Evolutionary conservation across 2,888 invertebrate genomes (phyloP).

Genomic region (Drosophila mettleri): DNA sequence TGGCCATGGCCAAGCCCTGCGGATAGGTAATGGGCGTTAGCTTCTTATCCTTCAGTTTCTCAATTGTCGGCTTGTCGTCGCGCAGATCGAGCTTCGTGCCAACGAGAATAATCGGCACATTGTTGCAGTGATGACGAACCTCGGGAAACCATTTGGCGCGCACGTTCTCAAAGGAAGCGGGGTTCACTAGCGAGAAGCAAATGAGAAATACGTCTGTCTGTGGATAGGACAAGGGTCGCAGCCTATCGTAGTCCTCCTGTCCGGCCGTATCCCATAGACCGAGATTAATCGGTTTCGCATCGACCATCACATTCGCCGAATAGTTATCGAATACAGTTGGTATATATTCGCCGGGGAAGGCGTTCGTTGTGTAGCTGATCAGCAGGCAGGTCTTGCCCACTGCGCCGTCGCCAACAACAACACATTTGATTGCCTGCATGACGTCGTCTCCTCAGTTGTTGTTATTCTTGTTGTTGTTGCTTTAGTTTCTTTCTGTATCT

Average conservation of each 20-base stretch:
- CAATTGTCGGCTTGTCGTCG: constrained; percentile 83
- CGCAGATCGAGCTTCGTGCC: constrained; percentile 83
- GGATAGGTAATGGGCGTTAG: constrained; percentile 84
- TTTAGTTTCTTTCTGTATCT: constrained; percentile 51
- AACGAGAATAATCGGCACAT: constrained; percentile 83
- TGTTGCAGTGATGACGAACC: constrained; percentile 84
- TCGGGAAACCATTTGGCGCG: constrained; percentile 84
- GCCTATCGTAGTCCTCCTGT: constrained; percentile 83
- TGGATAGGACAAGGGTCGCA: constrained; percentile 83
- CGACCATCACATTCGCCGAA: constrained; percentile 84
- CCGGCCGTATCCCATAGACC: constrained; percentile 84
- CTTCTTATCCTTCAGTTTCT: constrained; percentile 84
- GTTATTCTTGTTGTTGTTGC: constrained; percentile 21
- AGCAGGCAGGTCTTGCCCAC: constrained; percentile 84
- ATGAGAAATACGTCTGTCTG: constrained; percentile 84
- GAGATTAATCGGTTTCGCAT: constrained; percentile 83
- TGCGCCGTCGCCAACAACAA: constrained; percentile 84
- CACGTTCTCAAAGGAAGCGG: constrained; percentile 84
- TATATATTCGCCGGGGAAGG: constrained; percentile 84
- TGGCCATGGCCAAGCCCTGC: constrained; percentile 84
- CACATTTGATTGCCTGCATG: constrained; percentile 84
- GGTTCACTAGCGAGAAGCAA: constrained; percentile 84
- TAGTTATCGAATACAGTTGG: constrained; percentile 84
- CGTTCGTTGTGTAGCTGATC: constrained; percentile 84
- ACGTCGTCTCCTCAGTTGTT: constrained; percentile 50